phyloP scores from a whole-genome alignment of 2,113 vertebrate species.

The Percina caprodes region DNA sequence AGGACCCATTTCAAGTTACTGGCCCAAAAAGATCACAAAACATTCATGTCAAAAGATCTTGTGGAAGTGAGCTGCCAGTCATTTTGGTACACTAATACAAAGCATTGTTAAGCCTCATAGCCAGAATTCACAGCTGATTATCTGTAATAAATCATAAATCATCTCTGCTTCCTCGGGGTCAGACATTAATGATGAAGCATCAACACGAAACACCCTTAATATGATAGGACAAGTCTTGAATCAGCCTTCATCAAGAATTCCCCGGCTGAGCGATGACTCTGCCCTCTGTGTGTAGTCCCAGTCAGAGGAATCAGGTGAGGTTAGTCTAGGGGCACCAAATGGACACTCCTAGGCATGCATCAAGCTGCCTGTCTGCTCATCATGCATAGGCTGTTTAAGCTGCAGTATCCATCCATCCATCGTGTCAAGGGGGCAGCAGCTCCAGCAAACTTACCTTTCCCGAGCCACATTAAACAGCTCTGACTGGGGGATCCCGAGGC shows the following conservation, averaged over 20 bases:
- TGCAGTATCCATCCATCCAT: no score
- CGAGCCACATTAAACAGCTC: no score
- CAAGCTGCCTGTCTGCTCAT: neutral
- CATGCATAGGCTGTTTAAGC: neutral
- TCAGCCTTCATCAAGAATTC: constrained; percentile 6
- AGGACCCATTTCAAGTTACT: neutral
- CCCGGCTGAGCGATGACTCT: neutral
- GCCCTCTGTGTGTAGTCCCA: neutral
- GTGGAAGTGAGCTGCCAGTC: neutral
- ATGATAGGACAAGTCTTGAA: constrained; percentile 31
- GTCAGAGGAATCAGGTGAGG: constrained; percentile 16
- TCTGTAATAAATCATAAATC: neutral
- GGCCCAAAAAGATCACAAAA: neutral
- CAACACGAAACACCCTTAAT: constrained; percentile 5
- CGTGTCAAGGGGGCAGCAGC: no score
- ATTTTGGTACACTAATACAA: neutral
- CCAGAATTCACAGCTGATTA: constrained; percentile 26
- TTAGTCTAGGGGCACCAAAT: neutral
- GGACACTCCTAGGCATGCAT: neutral
- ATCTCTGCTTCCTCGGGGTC: neutral
- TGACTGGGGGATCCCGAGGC: no score
- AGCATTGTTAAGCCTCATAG: neutral
- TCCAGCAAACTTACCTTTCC: no score
- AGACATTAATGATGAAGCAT: constrained; percentile 3
- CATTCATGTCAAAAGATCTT: neutral